Base-by-base conservation (phyloP, 2,888 invertebrate genomes). In the Steinernema carpocapsae region DNA sequence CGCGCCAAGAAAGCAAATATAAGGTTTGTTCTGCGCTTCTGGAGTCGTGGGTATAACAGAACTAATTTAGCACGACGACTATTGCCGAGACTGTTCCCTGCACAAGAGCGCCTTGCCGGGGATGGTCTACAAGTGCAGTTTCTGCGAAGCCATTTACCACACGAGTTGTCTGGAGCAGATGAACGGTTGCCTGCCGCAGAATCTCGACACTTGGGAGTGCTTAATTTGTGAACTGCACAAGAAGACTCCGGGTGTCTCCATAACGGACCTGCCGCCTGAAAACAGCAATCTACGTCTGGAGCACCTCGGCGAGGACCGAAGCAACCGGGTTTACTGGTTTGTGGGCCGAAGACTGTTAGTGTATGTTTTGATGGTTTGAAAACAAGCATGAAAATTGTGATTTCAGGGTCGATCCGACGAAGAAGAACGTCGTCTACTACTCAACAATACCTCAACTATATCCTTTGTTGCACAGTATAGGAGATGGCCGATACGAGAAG, bases 301-400 rank as follows among this genome's bases (percentile, higher is more conserved):
- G 88, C 93, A 93, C 84, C 90, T 99, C 56, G 99, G 99, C 0
- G 93, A 92, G 88, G 99, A 99, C 89, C 91, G 99, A 79, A 94
- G 96, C 89, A 96, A 96, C 17, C 91, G 97, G 84, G 95, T 95
- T 88, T 99, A 97, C 89, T 99, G 95, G 94, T 99, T 99, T 88
- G 92, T 97, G 72, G 92, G 92, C 73, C 91, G 99, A 73, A 91
- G 99, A 84, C 91, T 99, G 86, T 93, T 97, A 90, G 92, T 97
- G 94, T 95, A 91, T 92, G 94, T 88, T 72, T 19, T 22, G 32
- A 32, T 24, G 1, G 10, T 37, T 37, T 37, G 14, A 46, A 52
- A 75, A 26, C 1, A 26, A 29, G 1, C 17, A 52, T 26, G 26
- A 45, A 37, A 43, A 45, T 43, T 74, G 42, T 32, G 24, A 17